phyloP scores from a whole-genome alignment of 2,888 invertebrate species.

The Saturnia pavonia region DNA sequence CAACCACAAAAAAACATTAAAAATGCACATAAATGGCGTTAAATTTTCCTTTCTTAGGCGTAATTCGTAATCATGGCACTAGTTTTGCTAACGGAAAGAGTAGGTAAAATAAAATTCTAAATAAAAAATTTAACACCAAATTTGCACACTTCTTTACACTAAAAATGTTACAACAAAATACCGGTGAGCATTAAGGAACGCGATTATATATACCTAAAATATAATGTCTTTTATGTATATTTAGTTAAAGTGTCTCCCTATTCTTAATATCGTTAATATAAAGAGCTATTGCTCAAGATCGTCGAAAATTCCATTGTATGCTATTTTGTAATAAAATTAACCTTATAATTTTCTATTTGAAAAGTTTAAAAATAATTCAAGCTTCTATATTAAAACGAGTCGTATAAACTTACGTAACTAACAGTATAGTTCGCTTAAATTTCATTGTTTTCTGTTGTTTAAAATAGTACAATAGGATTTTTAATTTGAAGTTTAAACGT shows the following conservation, averaged over 20 bases:
- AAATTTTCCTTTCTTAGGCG: slow-evolving; percentile 3
- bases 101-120: slow-evolving; percentile 2
- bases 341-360: slow-evolving; percentile 2
- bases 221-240: not conserved
- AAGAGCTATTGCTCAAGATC: slow-evolving; percentile 5
- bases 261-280: slow-evolving; percentile 3
- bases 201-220: not conserved
- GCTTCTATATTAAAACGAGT: not conserved
- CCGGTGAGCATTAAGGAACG: slow-evolving; percentile 13
- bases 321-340: not conserved
- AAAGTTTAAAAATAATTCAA: not conserved
- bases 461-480: not conserved
- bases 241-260: slow-evolving; percentile 1
- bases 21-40: slow-evolving; percentile 15
- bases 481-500: not conserved
- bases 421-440: not conserved
- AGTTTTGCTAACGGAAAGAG: slow-evolving; percentile 9
- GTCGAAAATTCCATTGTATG: not conserved
- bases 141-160: not conserved
- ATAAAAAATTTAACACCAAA: slow-evolving; percentile 12
- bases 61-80: slow-evolving; percentile 14
- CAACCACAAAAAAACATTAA: not conserved
- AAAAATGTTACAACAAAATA: slow-evolving; percentile 1
- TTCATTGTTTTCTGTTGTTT: not conserved
- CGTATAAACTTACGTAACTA: slow-evolving; percentile 2